Percentiles rank a stretch among this genome's conserved stretches.
These are phyloP conservation scores for Acanthornis magna DNA, from an alignment of 2,797 vertebrate species.

Conservation along the genomic window DNA sequence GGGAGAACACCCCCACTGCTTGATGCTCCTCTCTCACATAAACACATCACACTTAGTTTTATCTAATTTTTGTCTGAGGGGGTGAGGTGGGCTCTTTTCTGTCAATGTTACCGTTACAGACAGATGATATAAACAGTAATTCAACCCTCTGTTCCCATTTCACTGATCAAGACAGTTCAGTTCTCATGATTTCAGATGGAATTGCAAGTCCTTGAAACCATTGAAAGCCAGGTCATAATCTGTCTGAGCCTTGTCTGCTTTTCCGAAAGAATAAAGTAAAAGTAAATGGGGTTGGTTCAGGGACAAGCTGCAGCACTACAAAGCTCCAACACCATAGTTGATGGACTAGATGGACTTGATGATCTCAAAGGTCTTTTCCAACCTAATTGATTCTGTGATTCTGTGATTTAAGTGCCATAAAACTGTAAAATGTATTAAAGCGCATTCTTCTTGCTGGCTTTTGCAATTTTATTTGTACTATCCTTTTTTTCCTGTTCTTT, in stretches of 20 bases:
- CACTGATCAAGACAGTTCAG: not conserved
- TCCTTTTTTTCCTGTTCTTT: not conserved
- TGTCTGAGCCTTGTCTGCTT: not conserved
- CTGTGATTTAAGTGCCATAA: not conserved
- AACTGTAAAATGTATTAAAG: not conserved
- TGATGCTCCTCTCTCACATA: not conserved
- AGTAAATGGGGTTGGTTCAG: not conserved
- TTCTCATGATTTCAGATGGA: not conserved
- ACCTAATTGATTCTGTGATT: not conserved
- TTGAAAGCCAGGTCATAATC: not conserved
- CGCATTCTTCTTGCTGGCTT: not conserved
- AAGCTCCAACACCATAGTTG: not conserved
- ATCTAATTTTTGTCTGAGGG: not conserved
- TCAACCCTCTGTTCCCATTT: not conserved
- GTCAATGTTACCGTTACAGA: not conserved
- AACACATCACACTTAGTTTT: not conserved
- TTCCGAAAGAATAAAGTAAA: not conserved
- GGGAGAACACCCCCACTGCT: not conserved
- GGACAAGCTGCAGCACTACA: not conserved
- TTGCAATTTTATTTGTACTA: not conserved
- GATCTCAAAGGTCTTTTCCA: not conserved
- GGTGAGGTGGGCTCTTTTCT: not conserved
- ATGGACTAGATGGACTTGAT: not conserved
- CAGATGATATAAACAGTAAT: not conserved
- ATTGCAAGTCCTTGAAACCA: not conserved